phyloP scores from a whole-genome alignment of 2,113 vertebrate species.

The Vanacampus margaritifer region DNA sequence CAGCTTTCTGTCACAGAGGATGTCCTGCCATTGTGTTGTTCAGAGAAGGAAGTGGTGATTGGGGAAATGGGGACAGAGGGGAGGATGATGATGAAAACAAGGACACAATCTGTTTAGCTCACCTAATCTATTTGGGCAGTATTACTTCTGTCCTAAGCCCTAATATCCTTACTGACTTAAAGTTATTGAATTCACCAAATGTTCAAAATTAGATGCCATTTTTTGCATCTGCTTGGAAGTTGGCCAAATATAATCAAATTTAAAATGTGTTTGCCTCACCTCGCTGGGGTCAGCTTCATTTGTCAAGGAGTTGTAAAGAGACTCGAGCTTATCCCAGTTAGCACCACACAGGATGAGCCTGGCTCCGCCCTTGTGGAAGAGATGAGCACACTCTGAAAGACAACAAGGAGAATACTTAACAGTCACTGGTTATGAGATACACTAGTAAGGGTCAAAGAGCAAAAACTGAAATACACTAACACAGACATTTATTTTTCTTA shows the following conservation, averaged over 20 bases:
- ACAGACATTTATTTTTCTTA: background rate
- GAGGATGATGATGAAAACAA: constrained; percentile 27
- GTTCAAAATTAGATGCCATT: background rate
- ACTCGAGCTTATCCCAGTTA: constrained; percentile 87
- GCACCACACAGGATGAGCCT: constrained; percentile 89
- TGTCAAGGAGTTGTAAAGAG: constrained; percentile 80
- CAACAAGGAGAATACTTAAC: background rate
- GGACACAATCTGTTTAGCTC: background rate
- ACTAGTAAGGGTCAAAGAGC: background rate
- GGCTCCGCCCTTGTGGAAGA: constrained; percentile 87
- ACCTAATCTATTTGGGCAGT: background rate
- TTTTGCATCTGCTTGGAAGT: background rate
- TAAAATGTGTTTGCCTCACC: constrained; percentile 61
- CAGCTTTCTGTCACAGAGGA: constrained; percentile 61
- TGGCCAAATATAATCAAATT: background rate
- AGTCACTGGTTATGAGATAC: background rate
- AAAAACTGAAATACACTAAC: background rate
- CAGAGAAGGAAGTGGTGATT: constrained; percentile 53
- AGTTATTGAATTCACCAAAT: background rate
- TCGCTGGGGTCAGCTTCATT: constrained; percentile 80
- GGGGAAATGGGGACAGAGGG: constrained; percentile 22
- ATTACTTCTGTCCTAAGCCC: background rate
- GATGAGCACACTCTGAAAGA: constrained; percentile 82
- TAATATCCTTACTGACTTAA: no score
- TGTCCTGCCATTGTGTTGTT: constrained; percentile 70